These are phyloP conservation scores for Passer montanus DNA, from an alignment of 2,113 vertebrate species.

Conservation along the genomic window DNA sequence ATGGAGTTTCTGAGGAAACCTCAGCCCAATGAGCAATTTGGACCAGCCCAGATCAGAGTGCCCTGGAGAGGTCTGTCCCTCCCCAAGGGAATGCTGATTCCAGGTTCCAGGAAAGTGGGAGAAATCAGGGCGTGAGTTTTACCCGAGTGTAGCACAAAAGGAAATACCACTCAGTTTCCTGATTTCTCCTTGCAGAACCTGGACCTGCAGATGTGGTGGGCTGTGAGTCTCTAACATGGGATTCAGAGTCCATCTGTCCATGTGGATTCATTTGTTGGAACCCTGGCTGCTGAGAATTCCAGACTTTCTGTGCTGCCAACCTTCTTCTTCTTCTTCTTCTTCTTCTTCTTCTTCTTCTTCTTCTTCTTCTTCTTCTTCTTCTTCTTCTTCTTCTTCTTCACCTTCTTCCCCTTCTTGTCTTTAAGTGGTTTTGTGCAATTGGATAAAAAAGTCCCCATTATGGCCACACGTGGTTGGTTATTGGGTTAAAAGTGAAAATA, in stretches of 20 bases:
- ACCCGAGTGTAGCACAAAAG: background rate
- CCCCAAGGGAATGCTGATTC: background rate
- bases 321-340: no score
- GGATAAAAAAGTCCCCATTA: no score
- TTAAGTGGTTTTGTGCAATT: no score
- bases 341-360: no score
- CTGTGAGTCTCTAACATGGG: background rate
- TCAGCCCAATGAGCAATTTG: accelerated
- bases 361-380: no score
- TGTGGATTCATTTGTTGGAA: background rate
- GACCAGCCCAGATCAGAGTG: background rate
- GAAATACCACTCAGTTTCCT: background rate
- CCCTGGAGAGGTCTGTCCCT: background rate
- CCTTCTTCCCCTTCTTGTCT: no score
- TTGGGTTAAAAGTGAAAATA: no score
- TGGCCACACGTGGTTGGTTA: no score
- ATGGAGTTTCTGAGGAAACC: background rate
- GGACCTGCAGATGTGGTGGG: background rate
- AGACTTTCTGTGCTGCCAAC: background rate
- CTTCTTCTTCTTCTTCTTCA: no score
- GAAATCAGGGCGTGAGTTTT: background rate
- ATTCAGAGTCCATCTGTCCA: background rate
- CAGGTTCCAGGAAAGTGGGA: background rate
- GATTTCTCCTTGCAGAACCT: background rate
- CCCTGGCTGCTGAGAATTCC: background rate